A percentile compares a stretch with the other conserved stretches of the same genome.
Evolutionary conservation across 2,888 invertebrate genomes (phyloP).

Genomic region (Mactromeris polynyma): DNA sequence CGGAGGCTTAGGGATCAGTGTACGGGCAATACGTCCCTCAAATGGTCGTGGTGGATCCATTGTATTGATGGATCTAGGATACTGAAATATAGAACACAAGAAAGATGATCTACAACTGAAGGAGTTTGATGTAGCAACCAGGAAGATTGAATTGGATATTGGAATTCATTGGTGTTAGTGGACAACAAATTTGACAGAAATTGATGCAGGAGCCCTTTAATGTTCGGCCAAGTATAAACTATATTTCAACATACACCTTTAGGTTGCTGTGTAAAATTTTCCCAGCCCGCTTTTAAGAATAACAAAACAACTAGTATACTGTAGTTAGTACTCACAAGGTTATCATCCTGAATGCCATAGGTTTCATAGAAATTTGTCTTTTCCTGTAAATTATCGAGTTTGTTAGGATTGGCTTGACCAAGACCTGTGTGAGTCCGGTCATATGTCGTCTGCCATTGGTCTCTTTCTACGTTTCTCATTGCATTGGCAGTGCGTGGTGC

Average conservation of each 20-base stretch:
- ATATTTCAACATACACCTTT: too few relatives aligned
- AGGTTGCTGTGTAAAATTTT: too few relatives aligned
- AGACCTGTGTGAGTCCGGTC: slow-evolving; percentile 83
- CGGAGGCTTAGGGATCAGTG: slow-evolving; percentile 77
- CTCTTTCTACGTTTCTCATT: slow-evolving; percentile 83
- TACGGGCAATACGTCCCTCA: slow-evolving; percentile 82
- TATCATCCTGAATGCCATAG: slow-evolving; percentile 79
- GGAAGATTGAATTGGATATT: too few relatives aligned
- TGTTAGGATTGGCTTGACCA: slow-evolving; percentile 83
- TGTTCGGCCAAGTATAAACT: too few relatives aligned
- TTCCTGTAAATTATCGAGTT: slow-evolving; percentile 84
- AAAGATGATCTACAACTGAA: not conserved
- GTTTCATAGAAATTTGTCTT: slow-evolving; percentile 73
- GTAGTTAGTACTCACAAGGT: slow-evolving; percentile 74
- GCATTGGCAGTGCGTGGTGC: slow-evolving; percentile 80
- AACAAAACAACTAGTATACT: too few relatives aligned
- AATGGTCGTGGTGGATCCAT: slow-evolving; percentile 84
- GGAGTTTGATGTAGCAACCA: too few relatives aligned
- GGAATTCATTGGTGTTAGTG: too few relatives aligned
- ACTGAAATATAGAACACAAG: slow-evolving; percentile 73
- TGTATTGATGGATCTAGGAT: slow-evolving; percentile 80
- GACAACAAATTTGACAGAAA: too few relatives aligned
- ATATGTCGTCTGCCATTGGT: slow-evolving; percentile 85
- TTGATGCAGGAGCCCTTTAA: too few relatives aligned
- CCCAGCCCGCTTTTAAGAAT: too few relatives aligned